Evolutionary conservation across 1,140 invertebrate genomes (phyloP).

Genomic region (Dendrolimus kikuchii): DNA sequence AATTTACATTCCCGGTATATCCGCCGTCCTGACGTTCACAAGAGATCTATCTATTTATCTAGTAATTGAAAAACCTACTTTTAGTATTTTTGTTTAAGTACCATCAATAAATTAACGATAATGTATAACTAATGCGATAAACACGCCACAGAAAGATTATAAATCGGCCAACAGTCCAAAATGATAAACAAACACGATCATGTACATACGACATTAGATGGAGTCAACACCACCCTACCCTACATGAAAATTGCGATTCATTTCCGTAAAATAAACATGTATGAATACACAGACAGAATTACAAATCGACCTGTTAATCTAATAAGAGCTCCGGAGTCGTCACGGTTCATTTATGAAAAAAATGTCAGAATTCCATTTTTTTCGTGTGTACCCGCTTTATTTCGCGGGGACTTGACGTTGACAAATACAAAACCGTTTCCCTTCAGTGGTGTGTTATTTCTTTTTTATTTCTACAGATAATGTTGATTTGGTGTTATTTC

Average conservation of each 20-base stretch:
- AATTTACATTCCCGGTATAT: too few relatives aligned
- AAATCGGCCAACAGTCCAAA: too few relatives aligned
- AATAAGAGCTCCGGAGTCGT: conserved; percentile 49
- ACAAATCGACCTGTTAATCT: conserved; percentile 68
- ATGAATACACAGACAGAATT: conserved; percentile 59
- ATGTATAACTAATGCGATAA: too few relatives aligned
- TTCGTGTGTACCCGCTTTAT: conserved; percentile 17
- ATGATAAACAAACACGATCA: not conserved
- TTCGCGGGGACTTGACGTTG: conserved; percentile 54
- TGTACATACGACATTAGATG: not conserved
- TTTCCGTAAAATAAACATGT: conserved; percentile 69
- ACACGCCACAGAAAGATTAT: not conserved
- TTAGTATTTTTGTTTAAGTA: too few relatives aligned
- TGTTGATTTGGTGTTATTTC: conserved; percentile 52
- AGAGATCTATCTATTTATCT: too few relatives aligned
- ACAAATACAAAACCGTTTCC: conserved; percentile 66
- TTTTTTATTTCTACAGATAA: conserved; percentile 60
- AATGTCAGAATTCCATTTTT: conserved; percentile 50
- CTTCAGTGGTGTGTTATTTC: conserved; percentile 36
- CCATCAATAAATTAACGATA: too few relatives aligned
- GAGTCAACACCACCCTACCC: conserved; percentile 14
- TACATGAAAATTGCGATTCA: conserved; percentile 55
- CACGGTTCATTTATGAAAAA: conserved; percentile 67
- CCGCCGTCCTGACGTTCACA: too few relatives aligned
- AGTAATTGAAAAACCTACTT: too few relatives aligned